These are phyloP conservation scores for Napeogenes sylphis DNA, from an alignment of 2,888 invertebrate species.

Conservation along the genomic window DNA sequence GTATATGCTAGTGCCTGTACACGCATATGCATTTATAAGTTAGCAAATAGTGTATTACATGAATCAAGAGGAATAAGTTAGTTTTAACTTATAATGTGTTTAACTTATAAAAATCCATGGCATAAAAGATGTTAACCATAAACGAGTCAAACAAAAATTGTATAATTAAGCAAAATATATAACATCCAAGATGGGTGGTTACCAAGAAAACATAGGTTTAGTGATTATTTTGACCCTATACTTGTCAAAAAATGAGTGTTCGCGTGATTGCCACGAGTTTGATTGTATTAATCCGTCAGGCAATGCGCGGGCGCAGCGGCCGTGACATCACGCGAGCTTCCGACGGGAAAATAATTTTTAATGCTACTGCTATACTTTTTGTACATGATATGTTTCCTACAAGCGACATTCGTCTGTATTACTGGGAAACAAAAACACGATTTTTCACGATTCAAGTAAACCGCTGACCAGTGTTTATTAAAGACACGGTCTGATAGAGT, in stretches of 20 bases:
- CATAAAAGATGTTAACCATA: no score
- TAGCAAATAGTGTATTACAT: no score
- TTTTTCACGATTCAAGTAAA: constrained; percentile 14
- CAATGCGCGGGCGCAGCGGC: constrained; percentile 45
- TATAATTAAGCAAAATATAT: no score
- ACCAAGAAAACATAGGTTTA: constrained; percentile 23
- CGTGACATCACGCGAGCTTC: constrained; percentile 58
- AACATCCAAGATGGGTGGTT: constrained; percentile 24
- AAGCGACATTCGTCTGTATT: constrained; percentile 26
- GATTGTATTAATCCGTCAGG: constrained; percentile 53
- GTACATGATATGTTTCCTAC: constrained; percentile 18
- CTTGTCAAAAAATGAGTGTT: constrained; percentile 41
- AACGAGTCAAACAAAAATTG: no score
- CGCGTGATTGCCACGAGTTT: constrained; percentile 48
- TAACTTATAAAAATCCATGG: no score
- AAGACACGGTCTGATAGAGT: constrained; percentile 48
- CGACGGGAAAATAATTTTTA: constrained; percentile 44
- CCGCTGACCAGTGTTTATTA: constrained; percentile 36
- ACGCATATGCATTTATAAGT: no score
- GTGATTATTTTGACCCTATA: constrained; percentile 36
- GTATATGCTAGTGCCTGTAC: no score
- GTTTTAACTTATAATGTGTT: no score
- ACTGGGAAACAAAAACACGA: constrained; percentile 11
- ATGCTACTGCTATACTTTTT: constrained; percentile 33
- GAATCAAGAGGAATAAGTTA: no score